phyloP scores from a whole-genome alignment of 2,888 invertebrate genomes.

The Selenia dentaria region DNA sequence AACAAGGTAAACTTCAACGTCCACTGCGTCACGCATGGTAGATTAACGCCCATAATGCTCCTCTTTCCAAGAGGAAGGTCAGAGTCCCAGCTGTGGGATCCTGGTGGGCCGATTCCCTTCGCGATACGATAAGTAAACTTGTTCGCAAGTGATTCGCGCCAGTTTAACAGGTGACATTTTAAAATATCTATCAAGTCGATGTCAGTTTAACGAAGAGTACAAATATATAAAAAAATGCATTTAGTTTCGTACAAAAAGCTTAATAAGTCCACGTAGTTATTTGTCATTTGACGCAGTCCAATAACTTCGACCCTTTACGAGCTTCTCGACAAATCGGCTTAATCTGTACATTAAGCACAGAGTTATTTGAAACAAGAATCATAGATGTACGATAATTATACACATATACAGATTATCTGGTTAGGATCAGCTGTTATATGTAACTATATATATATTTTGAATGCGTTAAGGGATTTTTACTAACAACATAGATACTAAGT shows the following conservation, averaged over 20 bases:
- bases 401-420: constrained; percentile 71
- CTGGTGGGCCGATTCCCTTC: no score
- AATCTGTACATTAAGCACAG: constrained; percentile 82
- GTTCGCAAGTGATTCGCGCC: no score
- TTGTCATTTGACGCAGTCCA: constrained; percentile 58
- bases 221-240: constrained; percentile 24
- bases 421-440: constrained; percentile 71
- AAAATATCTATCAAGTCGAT: constrained; percentile 22
- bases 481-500: constrained; percentile 78
- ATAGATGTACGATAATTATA: constrained; percentile 77
- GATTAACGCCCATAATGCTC: no score
- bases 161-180: no score
- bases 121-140: no score
- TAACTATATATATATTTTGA: constrained; percentile 81
- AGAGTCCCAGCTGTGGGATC: no score
- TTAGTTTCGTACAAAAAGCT: constrained; percentile 50
- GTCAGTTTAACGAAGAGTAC: constrained; percentile 19
- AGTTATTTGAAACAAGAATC: constrained; percentile 63
- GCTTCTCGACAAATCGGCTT: constrained; percentile 78
- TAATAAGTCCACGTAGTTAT: constrained; percentile 44
- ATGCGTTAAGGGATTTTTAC: constrained; percentile 83
- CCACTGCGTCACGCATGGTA: no score
- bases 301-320: constrained; percentile 60
- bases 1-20: no score
- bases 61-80: no score